Conservation (phyloP, 2,888 invertebrate species). For the Spilosoma lubricipeda region DNA sequence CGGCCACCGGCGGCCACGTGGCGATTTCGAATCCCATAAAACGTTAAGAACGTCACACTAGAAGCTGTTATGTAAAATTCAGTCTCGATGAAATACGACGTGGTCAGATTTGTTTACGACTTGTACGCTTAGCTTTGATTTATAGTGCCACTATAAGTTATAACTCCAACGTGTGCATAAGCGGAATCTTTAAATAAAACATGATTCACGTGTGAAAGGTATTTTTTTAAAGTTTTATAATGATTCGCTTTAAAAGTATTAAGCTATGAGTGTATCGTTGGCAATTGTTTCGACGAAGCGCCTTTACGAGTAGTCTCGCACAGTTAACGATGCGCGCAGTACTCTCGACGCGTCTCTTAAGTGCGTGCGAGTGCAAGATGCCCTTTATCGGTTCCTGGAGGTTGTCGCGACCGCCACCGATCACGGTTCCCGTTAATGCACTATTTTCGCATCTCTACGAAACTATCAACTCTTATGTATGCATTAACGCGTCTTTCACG, state of each 20-base stretch:
- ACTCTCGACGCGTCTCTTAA: constrained; percentile 68
- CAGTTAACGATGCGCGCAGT: constrained; percentile 78
- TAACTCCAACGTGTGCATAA: constrained; percentile 49
- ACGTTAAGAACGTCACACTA: constrained; percentile 58
- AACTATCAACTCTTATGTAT: constrained; percentile 68
- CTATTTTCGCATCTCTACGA: constrained; percentile 81
- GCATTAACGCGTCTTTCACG: constrained; percentile 73
- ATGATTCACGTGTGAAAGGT: constrained; percentile 30
- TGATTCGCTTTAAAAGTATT: constrained; percentile 43
- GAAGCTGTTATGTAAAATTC: constrained; percentile 54
- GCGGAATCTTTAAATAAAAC: constrained; percentile 53
- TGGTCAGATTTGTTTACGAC: constrained; percentile 56
- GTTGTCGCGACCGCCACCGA: constrained; percentile 76
- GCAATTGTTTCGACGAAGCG: constrained; percentile 79
- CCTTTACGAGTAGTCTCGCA: constrained; percentile 75
- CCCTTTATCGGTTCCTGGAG: constrained; percentile 84
- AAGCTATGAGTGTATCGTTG: constrained; percentile 52
- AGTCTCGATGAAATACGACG: constrained; percentile 53
- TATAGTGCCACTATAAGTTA: constrained; percentile 49
- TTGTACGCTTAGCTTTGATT: constrained; percentile 53
- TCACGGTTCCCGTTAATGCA: constrained; percentile 77
- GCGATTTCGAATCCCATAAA: constrained; percentile 70
- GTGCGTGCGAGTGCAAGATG: constrained; percentile 66
- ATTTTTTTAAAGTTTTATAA: constrained; percentile 33
- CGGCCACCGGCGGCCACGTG: constrained; percentile 73